Conservation (phyloP, 2,113 vertebrate genomes). For the Ceuthmochares aereus region DNA sequence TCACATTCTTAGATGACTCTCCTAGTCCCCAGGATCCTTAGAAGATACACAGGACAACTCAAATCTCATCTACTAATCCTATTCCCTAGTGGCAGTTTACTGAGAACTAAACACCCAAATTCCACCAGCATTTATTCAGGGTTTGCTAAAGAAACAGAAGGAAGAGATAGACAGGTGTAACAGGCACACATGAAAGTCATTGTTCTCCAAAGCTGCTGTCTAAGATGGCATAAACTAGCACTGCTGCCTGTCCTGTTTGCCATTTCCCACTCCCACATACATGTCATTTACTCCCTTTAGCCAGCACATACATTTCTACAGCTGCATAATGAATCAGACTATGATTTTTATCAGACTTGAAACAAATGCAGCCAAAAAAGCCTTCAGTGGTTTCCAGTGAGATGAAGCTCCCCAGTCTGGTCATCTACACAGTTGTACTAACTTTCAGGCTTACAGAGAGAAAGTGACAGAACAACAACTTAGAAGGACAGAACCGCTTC, state of each 20-base stretch:
- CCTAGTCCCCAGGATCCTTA: neutral
- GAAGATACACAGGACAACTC: neutral
- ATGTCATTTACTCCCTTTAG: neutral
- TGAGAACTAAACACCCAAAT: neutral
- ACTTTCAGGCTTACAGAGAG: neutral
- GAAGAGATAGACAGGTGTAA: neutral
- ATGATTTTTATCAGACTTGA: neutral
- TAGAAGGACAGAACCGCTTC: neutral
- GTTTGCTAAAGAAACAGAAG: neutral
- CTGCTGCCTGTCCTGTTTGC: neutral
- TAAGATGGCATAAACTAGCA: neutral
- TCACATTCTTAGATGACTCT: neutral
- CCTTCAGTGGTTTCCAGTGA: neutral
- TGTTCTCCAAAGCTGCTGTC: neutral
- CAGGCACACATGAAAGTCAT: neutral
- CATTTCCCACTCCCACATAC: neutral
- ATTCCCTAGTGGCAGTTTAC: neutral
- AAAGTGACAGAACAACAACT: neutral
- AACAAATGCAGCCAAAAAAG: neutral
- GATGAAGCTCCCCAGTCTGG: neutral
- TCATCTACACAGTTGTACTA: neutral
- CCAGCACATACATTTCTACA: neutral
- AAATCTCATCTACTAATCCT: neutral
- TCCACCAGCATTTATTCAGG: neutral
- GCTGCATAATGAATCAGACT: neutral